Conservation (phyloP, 2,888 invertebrate species). For the Drosophila falleni region DNA sequence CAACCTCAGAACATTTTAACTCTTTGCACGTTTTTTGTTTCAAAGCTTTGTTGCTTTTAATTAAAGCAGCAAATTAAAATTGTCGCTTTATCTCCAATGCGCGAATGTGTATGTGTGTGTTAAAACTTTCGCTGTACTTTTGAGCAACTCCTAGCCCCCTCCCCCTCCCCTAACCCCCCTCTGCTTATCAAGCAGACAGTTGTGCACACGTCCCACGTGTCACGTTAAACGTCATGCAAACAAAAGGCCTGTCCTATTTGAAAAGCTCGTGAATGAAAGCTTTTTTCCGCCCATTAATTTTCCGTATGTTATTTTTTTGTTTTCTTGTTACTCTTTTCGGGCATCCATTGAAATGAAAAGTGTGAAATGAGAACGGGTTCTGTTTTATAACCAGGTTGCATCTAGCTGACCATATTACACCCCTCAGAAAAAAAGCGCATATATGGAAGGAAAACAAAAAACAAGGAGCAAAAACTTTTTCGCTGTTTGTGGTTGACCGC, state of each 20-base stretch:
- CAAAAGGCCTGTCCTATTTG: conserved; percentile 65
- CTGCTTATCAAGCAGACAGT: conserved; percentile 39
- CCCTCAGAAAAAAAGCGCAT: conserved; percentile 20
- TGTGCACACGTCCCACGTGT: conserved; percentile 72
- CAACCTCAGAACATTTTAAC: conserved; percentile 16
- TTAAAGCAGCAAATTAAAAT: conserved; percentile 75
- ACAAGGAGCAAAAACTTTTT: conserved; percentile 51
- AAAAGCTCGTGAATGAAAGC: conserved; percentile 65
- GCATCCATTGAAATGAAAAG: conserved; percentile 54
- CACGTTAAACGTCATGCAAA: conserved; percentile 76
- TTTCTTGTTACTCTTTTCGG: conserved; percentile 16
- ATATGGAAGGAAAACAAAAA: conserved; percentile 10
- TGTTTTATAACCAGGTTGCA: conserved; percentile 53
- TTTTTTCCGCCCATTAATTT: conserved; percentile 75
- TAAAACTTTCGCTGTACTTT: conserved; percentile 54
- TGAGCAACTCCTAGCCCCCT: background rate
- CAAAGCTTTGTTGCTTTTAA: conserved; percentile 70
- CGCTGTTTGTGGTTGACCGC: conserved; percentile 73
- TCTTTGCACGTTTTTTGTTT: conserved; percentile 47
- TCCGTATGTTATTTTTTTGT: conserved; percentile 25
- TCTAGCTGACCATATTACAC: conserved; percentile 10
- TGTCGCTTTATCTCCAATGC: conserved; percentile 46
- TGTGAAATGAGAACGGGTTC: conserved; percentile 49
- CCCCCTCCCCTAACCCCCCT: background rate
- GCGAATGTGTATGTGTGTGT: conserved; percentile 26